Percentiles rank a stretch among this genome's conserved stretches.
Evolutionary conservation across 2,797 vertebrate genomes (phyloP).

Genomic region (Spinus olivaceus): DNA sequence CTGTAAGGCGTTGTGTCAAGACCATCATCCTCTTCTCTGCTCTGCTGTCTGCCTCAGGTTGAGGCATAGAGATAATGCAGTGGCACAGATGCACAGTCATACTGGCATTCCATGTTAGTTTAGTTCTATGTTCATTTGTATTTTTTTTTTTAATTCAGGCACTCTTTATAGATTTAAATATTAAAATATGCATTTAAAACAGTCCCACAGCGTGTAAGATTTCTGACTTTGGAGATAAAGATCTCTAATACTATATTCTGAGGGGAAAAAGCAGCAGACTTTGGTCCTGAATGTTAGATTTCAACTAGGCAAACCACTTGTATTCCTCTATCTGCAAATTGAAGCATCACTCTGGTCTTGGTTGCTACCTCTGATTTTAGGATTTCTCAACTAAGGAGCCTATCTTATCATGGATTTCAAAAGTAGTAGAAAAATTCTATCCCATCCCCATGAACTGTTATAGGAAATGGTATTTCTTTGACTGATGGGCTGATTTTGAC

Average conservation of each 20-base stretch:
- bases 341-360: not conserved
- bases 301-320: not conserved
- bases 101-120: not conserved
- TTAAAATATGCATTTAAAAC: not conserved
- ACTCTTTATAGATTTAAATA: not conserved
- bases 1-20: not conserved
- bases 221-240: not conserved
- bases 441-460: not conserved
- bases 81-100: not conserved
- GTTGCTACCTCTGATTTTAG: not conserved
- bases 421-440: not conserved
- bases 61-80: not conserved
- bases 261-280: not conserved
- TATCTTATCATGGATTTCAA: not conserved
- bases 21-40: not conserved
- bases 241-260: not conserved
- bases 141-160: not conserved
- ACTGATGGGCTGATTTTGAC: constrained; percentile 19
- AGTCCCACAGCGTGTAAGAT: not conserved
- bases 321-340: not conserved
- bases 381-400: not conserved
- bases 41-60: not conserved
- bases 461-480: not conserved
- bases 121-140: not conserved
- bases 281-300: not conserved